Conservation (phyloP, 2,797 vertebrate genomes). For the Helostoma temminkii region DNA sequence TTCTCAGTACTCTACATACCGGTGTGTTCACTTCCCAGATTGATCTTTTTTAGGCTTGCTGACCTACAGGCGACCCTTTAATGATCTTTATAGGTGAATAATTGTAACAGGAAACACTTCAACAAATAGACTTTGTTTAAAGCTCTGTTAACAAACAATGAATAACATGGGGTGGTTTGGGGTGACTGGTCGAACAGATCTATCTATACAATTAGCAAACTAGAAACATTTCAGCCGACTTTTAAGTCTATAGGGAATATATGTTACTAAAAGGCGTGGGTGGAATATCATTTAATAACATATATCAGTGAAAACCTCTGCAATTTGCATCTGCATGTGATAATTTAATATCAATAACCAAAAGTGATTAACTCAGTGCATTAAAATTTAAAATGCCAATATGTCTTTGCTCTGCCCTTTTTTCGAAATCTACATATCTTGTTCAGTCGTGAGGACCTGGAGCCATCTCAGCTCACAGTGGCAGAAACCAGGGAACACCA, state of each 20-base stretch:
- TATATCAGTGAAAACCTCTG: not conserved
- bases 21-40: slow-evolving; percentile 2
- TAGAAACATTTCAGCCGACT: too few relatives aligned
- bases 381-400: not conserved
- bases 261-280: too few relatives aligned
- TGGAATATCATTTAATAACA: too few relatives aligned
- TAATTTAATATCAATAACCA: not conserved
- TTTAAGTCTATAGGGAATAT: too few relatives aligned
- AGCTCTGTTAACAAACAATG: not conserved
- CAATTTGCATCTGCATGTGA: not conserved
- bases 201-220: too few relatives aligned
- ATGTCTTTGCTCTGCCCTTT: not conserved
- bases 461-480: not conserved
- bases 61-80: not conserved
- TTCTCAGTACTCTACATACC: not conserved
- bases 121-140: not conserved
- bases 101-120: not conserved
- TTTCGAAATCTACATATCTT: not conserved
- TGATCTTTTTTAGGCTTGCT: not conserved
- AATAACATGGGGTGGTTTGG: too few relatives aligned
- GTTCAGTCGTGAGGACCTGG: not conserved
- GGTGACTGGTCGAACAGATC: too few relatives aligned
- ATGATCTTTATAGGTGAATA: not conserved
- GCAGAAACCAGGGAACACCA: not conserved
- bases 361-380: too few relatives aligned